Percentiles rank a stretch among this genome's conserved stretches.
phyloP scores from a whole-genome alignment of 2,888 invertebrate species.

The Eupithecia dodoneata region DNA sequence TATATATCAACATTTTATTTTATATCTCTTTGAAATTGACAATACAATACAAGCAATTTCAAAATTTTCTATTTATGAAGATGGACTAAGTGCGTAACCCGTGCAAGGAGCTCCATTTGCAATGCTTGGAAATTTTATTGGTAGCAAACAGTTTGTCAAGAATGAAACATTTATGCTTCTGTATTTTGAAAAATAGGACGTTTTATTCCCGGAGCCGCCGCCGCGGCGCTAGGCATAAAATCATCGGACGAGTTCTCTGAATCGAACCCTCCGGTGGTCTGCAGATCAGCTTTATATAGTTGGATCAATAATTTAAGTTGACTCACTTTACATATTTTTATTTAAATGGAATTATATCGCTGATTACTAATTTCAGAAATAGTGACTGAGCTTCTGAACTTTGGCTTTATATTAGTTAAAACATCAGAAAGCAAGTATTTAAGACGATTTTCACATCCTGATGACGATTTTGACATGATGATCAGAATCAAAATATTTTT shows the following conservation, averaged over 20 bases:
- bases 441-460: background rate
- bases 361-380: background rate
- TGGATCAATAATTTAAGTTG: conserved; percentile 1
- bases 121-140: conserved; percentile 11
- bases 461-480: background rate
- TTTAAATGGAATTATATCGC: background rate
- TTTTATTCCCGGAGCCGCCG: conserved; percentile 40
- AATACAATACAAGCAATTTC: background rate
- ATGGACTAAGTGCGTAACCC: background rate
- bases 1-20: conserved; percentile 7
- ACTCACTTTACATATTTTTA: background rate
- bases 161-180: conserved; percentile 22
- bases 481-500: background rate
- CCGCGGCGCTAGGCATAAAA: conserved; percentile 38
- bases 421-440: background rate
- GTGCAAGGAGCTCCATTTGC: background rate
- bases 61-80: background rate
- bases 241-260: conserved; percentile 39
- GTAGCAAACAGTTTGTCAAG: conserved; percentile 4
- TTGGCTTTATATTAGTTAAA: background rate
- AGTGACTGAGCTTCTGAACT: background rate
- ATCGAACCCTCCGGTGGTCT: conserved; percentile 52
- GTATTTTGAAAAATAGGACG: conserved; percentile 33
- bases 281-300: conserved; percentile 42
- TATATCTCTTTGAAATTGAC: background rate